A percentile compares a stretch with the other conserved stretches of the same genome.
phyloP scores from a whole-genome alignment of 2,888 invertebrate species.

The Microctonus aethiopoides region DNA sequence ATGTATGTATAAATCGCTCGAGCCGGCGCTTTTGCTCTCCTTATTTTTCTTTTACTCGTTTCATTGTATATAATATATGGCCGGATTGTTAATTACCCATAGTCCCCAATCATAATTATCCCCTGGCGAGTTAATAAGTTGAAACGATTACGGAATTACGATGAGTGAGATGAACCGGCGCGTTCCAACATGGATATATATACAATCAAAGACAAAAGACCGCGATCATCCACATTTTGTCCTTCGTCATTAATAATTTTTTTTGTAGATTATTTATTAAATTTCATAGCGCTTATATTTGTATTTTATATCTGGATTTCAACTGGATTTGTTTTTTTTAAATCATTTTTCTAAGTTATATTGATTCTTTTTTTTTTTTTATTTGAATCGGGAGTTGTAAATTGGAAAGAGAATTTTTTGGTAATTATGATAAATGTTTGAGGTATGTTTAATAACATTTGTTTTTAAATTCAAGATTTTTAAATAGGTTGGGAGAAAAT shows the following conservation, averaged over 20 bases:
- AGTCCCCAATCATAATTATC: conserved; percentile 54
- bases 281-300: neutral
- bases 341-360: no score
- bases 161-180: conserved; percentile 34
- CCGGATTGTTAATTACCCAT: conserved; percentile 53
- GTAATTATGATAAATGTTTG: no score
- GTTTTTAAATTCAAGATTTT: no score
- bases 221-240: conserved; percentile 27
- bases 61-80: neutral
- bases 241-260: conserved; percentile 29
- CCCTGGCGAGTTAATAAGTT: conserved; percentile 52
- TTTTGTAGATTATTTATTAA: neutral
- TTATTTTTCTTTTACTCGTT: neutral
- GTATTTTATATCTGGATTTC: neutral
- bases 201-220: conserved; percentile 15
- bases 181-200: neutral
- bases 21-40: neutral
- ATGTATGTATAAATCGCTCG: neutral
- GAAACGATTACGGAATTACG: conserved; percentile 47
- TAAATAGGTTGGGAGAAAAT: no score
- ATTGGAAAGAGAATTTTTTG: no score
- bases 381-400: no score
- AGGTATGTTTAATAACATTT: no score
- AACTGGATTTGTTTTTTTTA: neutral
- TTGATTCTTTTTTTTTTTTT: no score